Evolutionary conservation across 2,113 vertebrate genomes (phyloP).

Genomic region (Epinephelus cyanopodus): DNA sequence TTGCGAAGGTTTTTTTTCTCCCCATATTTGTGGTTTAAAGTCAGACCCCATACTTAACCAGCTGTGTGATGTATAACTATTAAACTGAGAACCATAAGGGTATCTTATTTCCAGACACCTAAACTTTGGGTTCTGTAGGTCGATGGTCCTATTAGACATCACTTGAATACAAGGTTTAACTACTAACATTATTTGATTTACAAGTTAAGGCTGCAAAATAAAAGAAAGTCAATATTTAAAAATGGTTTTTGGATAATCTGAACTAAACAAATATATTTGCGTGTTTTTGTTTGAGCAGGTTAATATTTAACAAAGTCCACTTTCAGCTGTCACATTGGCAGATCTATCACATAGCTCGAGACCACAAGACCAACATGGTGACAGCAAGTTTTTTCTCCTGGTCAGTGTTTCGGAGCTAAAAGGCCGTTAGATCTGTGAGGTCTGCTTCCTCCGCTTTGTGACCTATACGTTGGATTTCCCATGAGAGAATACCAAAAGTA

Average conservation of each 20-base stretch:
- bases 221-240: background rate
- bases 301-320: slow-evolving; percentile 62
- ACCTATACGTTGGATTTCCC: background rate
- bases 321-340: slow-evolving; percentile 34
- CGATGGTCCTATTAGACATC: background rate
- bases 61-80: background rate
- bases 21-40: slow-evolving; percentile 12
- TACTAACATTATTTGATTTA: background rate
- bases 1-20: background rate
- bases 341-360: slow-evolving; percentile 29
- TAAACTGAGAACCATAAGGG: background rate
- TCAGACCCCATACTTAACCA: slow-evolving; percentile 3
- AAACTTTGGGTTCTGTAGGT: background rate
- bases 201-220: background rate
- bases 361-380: slow-evolving; percentile 2
- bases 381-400: slow-evolving; percentile 3
- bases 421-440: background rate
- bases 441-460: background rate
- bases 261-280: background rate
- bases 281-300: slow-evolving; percentile 41
- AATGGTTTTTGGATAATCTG: background rate
- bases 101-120: background rate
- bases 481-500: background rate
- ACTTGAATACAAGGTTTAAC: background rate
- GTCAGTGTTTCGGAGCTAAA: slow-evolving; percentile 42